These are phyloP conservation scores for Australoheros scitulus DNA, from an alignment of 2,113 vertebrate species.

Conservation along the genomic window DNA sequence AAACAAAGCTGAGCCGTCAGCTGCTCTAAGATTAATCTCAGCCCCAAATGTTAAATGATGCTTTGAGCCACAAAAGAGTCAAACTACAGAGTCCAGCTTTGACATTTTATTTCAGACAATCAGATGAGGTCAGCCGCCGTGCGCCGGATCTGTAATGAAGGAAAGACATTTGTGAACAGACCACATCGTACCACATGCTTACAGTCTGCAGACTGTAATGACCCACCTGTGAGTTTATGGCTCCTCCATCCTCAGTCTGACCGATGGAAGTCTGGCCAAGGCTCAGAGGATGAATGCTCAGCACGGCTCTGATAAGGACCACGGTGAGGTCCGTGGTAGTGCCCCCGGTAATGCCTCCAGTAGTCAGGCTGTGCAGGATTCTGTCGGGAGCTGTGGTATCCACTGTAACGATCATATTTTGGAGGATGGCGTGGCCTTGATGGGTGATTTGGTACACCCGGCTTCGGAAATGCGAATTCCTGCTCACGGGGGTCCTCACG, in stretches of 20 bases:
- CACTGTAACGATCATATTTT: neutral
- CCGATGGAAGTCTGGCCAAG: neutral
- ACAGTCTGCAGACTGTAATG: neutral
- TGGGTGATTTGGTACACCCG: neutral
- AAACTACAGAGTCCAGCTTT: neutral
- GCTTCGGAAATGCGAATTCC: rapidly evolving
- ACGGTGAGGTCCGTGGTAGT: neutral
- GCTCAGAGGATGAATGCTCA: neutral
- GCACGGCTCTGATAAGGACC: neutral
- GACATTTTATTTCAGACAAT: rapidly evolving
- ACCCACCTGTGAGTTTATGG: neutral
- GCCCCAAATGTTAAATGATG: neutral
- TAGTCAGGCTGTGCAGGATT: neutral
- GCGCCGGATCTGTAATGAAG: neutral
- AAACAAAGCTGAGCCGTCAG: too few species aligned
- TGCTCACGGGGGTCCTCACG: neutral
- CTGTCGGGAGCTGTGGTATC: neutral
- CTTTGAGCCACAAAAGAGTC: neutral
- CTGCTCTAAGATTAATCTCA: rapidly evolving
- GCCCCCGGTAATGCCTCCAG: neutral
- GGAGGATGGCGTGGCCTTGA: rapidly evolving
- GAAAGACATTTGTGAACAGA: rapidly evolving
- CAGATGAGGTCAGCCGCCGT: too few species aligned
- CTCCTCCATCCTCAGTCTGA: neutral
- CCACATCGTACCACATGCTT: neutral